Base-by-base conservation (phyloP, 2,888 invertebrate species). In the Metacarcinus magister region DNA sequence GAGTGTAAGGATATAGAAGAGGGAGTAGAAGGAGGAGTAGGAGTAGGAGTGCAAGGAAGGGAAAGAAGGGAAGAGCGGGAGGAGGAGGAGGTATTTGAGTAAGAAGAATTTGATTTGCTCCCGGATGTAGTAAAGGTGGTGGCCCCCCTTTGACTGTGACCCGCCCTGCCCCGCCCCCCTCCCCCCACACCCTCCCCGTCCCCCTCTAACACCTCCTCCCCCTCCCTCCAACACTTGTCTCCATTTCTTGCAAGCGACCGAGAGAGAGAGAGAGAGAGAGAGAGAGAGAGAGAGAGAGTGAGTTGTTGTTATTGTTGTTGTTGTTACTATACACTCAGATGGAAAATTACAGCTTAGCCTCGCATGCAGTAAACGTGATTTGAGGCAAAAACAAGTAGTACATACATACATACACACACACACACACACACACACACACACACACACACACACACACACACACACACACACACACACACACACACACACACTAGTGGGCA, bases 401-500 rank as follows among this genome's bases (percentile, higher is more conserved):
- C 67, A 67, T 23, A 67, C 67, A 67, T n/a, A 67, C 67, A 67
- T n/a, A 54, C 67, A 67, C 67, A 67, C 67, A 54, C 67, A 67
- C 67, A 67, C 67, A 67, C 67, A 67, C 67, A 67, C 67, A 67
- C 67, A 67, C 67, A 67, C 67, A 67, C 67, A 67, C 67, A 54
- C 67, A 67, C 67, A 67, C 67, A 67, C 54, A 67, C 67, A 67
- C 67, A 67, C 67, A 67, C 67, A 67, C 67, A 67, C 67, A 54
- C 67, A 67, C 67, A 67, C 67, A 67, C 67, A 67, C 67, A 23
- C 67, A 67, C 67, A 67, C 67, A 67, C 67, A 67, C 67, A 67
- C 67, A n/a, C n/a, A 23, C 32, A 44, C 43, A 23, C 32, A n/a
- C 67, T n/a, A 67, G 67, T 67, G 67, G 67, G 67, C 67, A 67